A percentile compares a stretch with the other conserved stretches of the same genome.
Conservation (phyloP, 2,888 invertebrate species). For the Phalera bucephala region DNA sequence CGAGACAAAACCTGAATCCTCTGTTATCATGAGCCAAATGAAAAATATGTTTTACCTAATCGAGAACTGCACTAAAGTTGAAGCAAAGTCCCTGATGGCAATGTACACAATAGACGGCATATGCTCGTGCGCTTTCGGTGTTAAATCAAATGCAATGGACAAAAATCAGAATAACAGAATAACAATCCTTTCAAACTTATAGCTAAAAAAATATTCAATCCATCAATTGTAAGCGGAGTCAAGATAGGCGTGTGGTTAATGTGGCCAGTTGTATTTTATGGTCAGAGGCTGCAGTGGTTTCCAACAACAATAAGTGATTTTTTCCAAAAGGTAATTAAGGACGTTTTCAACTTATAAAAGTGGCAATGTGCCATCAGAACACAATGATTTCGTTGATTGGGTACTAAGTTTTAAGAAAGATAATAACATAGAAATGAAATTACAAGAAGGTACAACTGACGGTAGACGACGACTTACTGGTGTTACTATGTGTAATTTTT, state of each 20-base stretch:
- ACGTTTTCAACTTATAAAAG: constrained; percentile 43
- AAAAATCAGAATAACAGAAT: not conserved
- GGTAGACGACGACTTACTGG: constrained; percentile 63
- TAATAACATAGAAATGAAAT: constrained; percentile 32
- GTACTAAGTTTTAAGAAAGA: constrained; percentile 44
- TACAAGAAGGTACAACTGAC: constrained; percentile 33
- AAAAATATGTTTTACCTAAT: constrained; percentile 59
- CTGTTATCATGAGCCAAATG: constrained; percentile 55
- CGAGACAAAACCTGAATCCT: constrained; percentile 52
- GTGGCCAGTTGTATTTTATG: constrained; percentile 54
- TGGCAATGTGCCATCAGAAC: constrained; percentile 30
- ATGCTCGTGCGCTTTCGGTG: constrained; percentile 33
- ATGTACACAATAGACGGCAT: constrained; percentile 56
- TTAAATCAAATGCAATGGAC: constrained; percentile 25
- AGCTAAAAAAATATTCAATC: constrained; percentile 36
- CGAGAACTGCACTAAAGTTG: constrained; percentile 32
- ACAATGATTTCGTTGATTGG: constrained; percentile 55
- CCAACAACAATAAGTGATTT: constrained; percentile 35
- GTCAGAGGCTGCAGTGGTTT: constrained; percentile 35
- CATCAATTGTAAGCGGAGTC: constrained; percentile 30
- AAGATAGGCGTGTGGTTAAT: constrained; percentile 31
- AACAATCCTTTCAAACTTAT: constrained; percentile 41
- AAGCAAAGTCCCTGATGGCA: constrained; percentile 28
- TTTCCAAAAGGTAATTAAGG: constrained; percentile 37
- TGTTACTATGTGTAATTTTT: constrained; percentile 77